Percentiles rank a stretch among this genome's conserved stretches.
phyloP scores from a whole-genome alignment of 2,888 invertebrate species.

The Oxytorus armatus region DNA sequence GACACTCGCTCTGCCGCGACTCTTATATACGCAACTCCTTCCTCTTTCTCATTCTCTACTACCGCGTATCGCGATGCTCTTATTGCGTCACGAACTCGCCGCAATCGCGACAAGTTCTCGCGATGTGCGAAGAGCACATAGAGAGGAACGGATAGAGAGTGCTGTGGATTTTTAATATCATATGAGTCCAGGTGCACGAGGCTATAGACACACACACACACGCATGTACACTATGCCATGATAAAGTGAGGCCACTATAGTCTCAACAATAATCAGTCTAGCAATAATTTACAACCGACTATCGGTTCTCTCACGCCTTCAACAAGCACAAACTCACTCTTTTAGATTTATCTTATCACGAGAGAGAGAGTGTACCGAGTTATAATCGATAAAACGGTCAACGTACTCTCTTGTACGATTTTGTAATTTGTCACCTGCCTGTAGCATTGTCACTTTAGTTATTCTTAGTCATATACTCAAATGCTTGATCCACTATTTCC shows the following conservation, averaged over 20 bases:
- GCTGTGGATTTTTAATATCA: constrained; percentile 48
- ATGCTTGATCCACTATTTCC: neutral
- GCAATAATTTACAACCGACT: constrained; percentile 24
- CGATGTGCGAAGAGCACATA: constrained; percentile 31
- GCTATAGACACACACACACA: neutral
- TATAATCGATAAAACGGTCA: constrained; percentile 41
- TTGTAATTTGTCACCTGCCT: neutral
- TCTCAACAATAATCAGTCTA: constrained; percentile 60
- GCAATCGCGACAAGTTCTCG: constrained; percentile 51
- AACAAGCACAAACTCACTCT: constrained; percentile 6
- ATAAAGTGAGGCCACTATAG: constrained; percentile 38
- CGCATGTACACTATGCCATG: constrained; percentile 19
- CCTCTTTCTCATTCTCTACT: constrained; percentile 3
- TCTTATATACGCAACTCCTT: constrained; percentile 38
- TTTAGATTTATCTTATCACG: constrained; percentile 57
- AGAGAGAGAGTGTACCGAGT: constrained; percentile 3
- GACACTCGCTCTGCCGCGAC: constrained; percentile 67
- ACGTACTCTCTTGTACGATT: constrained; percentile 13
- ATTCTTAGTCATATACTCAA: neutral
- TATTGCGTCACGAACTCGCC: constrained; percentile 78
- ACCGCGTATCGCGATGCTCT: constrained; percentile 75
- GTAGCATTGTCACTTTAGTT: neutral
- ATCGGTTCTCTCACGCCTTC: constrained; percentile 47
- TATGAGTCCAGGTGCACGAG: constrained; percentile 55
- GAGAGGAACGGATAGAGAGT: constrained; percentile 1